Evolutionary conservation across 2,797 vertebrate genomes (phyloP), one percentile per base, ranked within the genome.

Genomic region (Syngnathus rostellatus): DNA sequence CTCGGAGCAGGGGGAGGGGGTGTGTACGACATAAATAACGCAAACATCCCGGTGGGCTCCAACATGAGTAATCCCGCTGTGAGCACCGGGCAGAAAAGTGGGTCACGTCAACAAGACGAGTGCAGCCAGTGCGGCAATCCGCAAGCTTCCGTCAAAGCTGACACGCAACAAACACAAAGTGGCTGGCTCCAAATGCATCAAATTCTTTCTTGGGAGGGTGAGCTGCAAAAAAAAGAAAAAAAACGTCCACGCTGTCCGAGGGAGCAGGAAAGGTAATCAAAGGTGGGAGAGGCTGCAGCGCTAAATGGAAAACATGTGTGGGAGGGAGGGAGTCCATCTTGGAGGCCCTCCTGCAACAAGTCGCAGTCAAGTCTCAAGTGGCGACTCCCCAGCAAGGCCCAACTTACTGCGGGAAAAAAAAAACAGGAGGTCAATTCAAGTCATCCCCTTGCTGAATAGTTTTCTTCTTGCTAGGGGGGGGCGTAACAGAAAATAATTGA

Each of bases 61-160:
- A 5, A 38, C 19, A 38, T 8, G 7, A 59, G 17, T 59, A 58
- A 58, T 58, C 55, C 55, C 31, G 25, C 4, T 17, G 31, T 58
- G 55, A 58, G 65, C 59, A 41, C 59, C 39, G 17, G n/a, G 39
- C n/a, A 61, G 54, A 82, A 89, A 89, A 86, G 68, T 87, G 78
- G 85, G 86, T 88, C 84, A 86, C 81, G 81, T 78, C 72, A 74
- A 73, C 76, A 71, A 79, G 71, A 86, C 85, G 84, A 85, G 77
- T 81, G 81, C 83, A 46, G 45, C 45, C 4, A 80, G 79, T 82
- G 78, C 87, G 86, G 81, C 83, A 85, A 77, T 77, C 77, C 85
- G 81, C 82, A 86, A 81, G 58, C 61, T 64, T 69, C 73, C 79
- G 68, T 66, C 74, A 61, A 67, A 61, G 51, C 46, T 62, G 79